Percentiles rank a stretch among this genome's conserved stretches.
Conservation (phyloP, 2,797 vertebrate species). For the Salmo trutta region DNA sequence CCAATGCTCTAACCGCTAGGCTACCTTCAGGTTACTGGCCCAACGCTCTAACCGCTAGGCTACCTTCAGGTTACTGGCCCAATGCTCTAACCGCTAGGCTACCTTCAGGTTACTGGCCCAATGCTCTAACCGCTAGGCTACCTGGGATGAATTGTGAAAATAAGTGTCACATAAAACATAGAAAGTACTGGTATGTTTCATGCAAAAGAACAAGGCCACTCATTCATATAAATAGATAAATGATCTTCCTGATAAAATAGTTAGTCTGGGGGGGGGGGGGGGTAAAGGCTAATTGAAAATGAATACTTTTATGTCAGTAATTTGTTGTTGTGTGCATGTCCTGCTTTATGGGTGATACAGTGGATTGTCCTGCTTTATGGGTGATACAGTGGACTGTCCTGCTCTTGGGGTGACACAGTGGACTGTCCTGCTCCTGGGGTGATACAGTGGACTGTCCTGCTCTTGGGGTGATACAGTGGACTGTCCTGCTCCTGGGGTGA, state of each 20-base stretch:
- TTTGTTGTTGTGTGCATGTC: neutral
- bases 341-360: neutral
- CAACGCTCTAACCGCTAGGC: too few relatives aligned
- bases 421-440: neutral
- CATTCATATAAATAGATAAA: conserved; percentile 25
- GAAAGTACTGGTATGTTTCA: conserved; percentile 44
- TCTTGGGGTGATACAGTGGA: conserved; percentile 5
- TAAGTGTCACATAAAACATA: conserved; percentile 39
- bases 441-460: neutral
- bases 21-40: too few relatives aligned
- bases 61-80: too few relatives aligned
- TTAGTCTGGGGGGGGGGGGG: neutral
- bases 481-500: neutral
- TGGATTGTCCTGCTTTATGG: neutral
- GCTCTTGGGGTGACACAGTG: neutral
- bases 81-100: too few relatives aligned
- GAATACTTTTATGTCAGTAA: neutral
- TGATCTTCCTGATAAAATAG: neutral
- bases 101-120: too few relatives aligned
- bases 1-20: too few relatives aligned
- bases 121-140: too few relatives aligned
- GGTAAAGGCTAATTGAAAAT: neutral
- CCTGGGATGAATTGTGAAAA: neutral
- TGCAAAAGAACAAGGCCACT: conserved; percentile 49
- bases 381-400: neutral